Evolutionary conservation across 92 coral and sea anemone species (phyloP).

Genomic region (Phenganax marumi): DNA sequence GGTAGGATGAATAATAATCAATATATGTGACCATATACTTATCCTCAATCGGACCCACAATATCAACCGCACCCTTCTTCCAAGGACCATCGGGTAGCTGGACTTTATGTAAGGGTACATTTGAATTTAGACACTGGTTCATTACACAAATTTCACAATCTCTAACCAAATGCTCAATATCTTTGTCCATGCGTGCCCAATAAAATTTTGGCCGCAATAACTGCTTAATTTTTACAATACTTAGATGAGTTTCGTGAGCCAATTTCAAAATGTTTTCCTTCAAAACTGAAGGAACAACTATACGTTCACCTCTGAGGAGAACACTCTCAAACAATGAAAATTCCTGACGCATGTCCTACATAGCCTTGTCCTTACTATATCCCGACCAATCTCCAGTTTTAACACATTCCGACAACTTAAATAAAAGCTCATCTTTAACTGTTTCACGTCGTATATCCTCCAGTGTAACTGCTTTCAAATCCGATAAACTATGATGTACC

Average conservation of each 20-base stretch:
- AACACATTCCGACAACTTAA: slow-evolving; percentile 10
- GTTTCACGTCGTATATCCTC: slow-evolving; percentile 30
- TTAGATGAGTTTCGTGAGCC: slow-evolving; percentile 57
- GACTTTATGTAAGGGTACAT: slow-evolving; percentile 47
- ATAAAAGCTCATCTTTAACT: slow-evolving; percentile 15
- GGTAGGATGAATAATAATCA: slow-evolving; percentile 59
- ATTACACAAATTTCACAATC: slow-evolving; percentile 51
- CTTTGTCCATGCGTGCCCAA: slow-evolving; percentile 65
- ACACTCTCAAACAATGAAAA: slow-evolving; percentile 50
- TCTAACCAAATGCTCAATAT: slow-evolving; percentile 46
- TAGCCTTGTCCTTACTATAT: neutral
- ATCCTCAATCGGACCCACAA: slow-evolving; percentile 58
- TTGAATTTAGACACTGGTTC: slow-evolving; percentile 46
- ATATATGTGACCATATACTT: slow-evolving; percentile 48
- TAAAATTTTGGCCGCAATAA: slow-evolving; percentile 46
- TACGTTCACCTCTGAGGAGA: slow-evolving; percentile 54
- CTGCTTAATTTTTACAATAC: slow-evolving; percentile 58
- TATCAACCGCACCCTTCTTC: slow-evolving; percentile 60
- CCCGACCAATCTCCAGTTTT: slow-evolving; percentile 11
- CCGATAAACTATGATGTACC: slow-evolving; percentile 7
- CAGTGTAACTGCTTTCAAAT: slow-evolving; percentile 38
- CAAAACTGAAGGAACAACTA: slow-evolving; percentile 48
- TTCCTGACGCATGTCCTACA: slow-evolving; percentile 10
- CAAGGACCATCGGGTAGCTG: slow-evolving; percentile 51
- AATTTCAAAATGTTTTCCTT: slow-evolving; percentile 37